phyloP scores from a whole-genome alignment of 2,888 invertebrate species.

The Chalcosyrphus nemorum region DNA sequence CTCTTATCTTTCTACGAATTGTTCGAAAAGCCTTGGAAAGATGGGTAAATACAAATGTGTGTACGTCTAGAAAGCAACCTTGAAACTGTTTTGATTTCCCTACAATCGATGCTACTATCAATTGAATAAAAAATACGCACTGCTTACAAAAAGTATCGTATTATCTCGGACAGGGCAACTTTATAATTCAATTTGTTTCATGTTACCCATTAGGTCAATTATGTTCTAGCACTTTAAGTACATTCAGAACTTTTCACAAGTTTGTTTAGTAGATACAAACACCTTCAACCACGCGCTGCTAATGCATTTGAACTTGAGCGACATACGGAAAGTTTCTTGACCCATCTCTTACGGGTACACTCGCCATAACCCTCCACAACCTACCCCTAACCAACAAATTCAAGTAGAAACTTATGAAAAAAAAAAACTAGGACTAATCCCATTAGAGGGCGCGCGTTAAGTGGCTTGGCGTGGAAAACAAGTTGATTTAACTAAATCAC shows the following conservation, averaged over 20 bases:
- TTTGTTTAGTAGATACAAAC: too few relatives aligned
- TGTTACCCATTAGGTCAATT: neutral
- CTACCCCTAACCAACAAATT: neutral
- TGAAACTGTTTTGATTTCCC: too few relatives aligned
- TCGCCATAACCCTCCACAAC: neutral
- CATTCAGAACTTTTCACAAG: neutral
- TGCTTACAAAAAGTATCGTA: neutral
- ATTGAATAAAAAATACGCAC: too few relatives aligned
- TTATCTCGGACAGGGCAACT: neutral
- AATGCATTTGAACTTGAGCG: slow-evolving; percentile 13
- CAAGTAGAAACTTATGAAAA: neutral
- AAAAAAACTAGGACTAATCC: slow-evolving; percentile 15
- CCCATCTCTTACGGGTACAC: neutral
- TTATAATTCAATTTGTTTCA: neutral
- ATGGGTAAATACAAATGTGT: too few relatives aligned
- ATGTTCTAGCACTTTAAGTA: neutral
- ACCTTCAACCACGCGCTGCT: neutral
- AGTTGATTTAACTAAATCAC: slow-evolving; percentile 2
- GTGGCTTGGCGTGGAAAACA: neutral
- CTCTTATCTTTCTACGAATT: too few relatives aligned
- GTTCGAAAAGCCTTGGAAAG: too few relatives aligned
- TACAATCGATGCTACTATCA: too few relatives aligned
- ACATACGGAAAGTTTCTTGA: neutral
- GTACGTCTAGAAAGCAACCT: too few relatives aligned
- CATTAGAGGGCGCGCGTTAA: neutral